Conservation (phyloP, 2,113 vertebrate genomes). For the Polypterus bichir region DNA sequence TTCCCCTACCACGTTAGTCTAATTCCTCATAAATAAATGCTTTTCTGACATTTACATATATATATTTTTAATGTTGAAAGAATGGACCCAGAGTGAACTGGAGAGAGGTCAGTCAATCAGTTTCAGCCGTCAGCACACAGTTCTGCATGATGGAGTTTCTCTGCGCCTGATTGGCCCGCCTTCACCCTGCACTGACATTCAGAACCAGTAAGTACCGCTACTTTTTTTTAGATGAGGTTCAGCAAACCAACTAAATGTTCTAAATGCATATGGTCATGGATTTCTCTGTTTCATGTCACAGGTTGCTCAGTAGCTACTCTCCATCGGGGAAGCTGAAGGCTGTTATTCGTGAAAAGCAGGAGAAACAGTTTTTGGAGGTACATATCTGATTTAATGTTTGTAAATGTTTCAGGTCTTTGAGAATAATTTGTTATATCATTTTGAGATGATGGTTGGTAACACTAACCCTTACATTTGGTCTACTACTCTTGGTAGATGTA, state of each 20-base stretch:
- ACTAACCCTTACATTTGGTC: no score
- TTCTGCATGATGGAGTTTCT: constrained; percentile 26
- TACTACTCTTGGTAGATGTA: no score
- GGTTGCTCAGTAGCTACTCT: constrained; percentile 36
- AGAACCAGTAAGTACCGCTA: constrained; percentile 40
- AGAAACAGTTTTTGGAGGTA: constrained; percentile 50
- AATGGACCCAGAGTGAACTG: constrained; percentile 45
- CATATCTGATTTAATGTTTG: background rate
- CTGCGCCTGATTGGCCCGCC: constrained; percentile 30
- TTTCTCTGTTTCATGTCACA: constrained; percentile 11
- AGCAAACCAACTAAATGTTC: background rate
- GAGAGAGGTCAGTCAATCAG: constrained; percentile 30
- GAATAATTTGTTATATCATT: no score
- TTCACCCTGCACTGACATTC: constrained; percentile 29
- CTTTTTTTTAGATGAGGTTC: background rate
- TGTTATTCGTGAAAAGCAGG: constrained; percentile 26
- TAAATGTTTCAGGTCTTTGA: background rate
- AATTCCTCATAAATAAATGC: background rate
- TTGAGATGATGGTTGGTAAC: no score
- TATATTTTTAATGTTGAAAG: constrained; percentile 23
- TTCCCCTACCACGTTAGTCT: background rate
- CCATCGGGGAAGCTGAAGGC: constrained; percentile 32
- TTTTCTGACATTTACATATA: background rate
- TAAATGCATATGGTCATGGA: background rate
- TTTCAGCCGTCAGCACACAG: constrained; percentile 41